Percentiles rank a stretch among this genome's conserved stretches.
Conservation (phyloP, 2,888 invertebrate species). For the Polyploca ridens region DNA sequence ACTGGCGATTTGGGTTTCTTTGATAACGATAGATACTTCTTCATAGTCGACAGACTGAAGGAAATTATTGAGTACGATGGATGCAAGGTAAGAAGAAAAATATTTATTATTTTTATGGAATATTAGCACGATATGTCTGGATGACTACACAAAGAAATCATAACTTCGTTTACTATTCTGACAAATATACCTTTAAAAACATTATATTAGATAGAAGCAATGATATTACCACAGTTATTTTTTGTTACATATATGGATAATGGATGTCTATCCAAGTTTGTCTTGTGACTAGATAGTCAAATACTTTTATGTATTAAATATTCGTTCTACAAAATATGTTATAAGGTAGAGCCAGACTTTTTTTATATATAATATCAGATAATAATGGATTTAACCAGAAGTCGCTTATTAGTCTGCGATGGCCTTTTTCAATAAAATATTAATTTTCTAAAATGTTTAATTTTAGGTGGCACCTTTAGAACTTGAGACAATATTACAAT, state of each 20-base stretch:
- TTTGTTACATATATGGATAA: too few species aligned
- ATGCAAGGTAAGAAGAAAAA: constrained; percentile 45
- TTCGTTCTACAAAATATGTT: too few species aligned
- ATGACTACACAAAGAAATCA: background rate
- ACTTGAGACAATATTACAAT: constrained; percentile 90
- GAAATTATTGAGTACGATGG: constrained; percentile 60
- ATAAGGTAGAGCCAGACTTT: too few species aligned
- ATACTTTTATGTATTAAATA: too few species aligned
- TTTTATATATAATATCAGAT: too few species aligned
- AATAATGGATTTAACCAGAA: too few species aligned
- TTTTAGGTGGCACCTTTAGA: constrained; percentile 91
- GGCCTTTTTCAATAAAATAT: background rate
- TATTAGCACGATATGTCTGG: too few species aligned
- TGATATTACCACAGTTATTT: too few species aligned
- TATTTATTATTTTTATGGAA: background rate
- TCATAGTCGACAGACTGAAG: constrained; percentile 60
- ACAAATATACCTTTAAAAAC: background rate
- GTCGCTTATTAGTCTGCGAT: too few species aligned
- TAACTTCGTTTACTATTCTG: background rate
- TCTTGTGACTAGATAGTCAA: too few species aligned
- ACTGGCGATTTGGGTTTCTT: constrained; percentile 69
- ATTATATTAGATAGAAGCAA: background rate
- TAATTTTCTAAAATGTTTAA: background rate
- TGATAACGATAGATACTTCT: constrained; percentile 63
- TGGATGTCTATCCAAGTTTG: too few species aligned